Evolutionary conservation across 2,797 vertebrate species (phyloP), one percentile per base, ranked within the genome.

Genomic region (Novumbra hubbsi): DNA sequence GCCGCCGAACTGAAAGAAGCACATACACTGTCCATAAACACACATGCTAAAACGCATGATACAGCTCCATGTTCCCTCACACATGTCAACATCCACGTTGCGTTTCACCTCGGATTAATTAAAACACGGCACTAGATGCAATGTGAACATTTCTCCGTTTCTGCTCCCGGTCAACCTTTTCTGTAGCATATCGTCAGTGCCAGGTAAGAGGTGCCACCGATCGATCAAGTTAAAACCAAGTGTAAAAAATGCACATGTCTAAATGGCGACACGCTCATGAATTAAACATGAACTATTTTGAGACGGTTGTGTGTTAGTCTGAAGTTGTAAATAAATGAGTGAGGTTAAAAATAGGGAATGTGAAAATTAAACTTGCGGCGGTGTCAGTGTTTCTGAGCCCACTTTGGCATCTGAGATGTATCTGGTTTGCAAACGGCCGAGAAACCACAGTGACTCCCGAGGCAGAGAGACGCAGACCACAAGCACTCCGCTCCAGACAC

Each of bases 361-460:
- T 45, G 41, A 45, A 45, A 45, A 14, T 45, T 4, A 14, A 45
- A 11, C 41, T 45, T 52, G 15, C 6, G 50, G 5, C n/a, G 50
- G 19, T 24, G 85, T 81, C 90, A 83, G 91, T 90, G 89, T 92
- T 83, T 90, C 84, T 91, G 79, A 86, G 89, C 90, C 88, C 88
- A 90, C 83, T 88, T 92, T 88, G 86, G 89, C 91, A 90, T 89
- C 66, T 90, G 75, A 88, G 80, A 74, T 87, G 45, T 64, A 21
- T 73, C 72, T 78, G 76, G 34, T 73, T 11, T 70, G 72, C 34
- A 78, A 75, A 76, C 74, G 79, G 84, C 83, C 78, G 82, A 81
- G 71, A 84, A 86, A 79, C 78, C 86, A 4, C 82, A 88, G 73
- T 71, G 84, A 76, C 83, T 71, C 83, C 57, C 81, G 70, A 79